Base-by-base conservation (phyloP, 2,113 vertebrate genomes). In the Xiphophorus hellerii region DNA sequence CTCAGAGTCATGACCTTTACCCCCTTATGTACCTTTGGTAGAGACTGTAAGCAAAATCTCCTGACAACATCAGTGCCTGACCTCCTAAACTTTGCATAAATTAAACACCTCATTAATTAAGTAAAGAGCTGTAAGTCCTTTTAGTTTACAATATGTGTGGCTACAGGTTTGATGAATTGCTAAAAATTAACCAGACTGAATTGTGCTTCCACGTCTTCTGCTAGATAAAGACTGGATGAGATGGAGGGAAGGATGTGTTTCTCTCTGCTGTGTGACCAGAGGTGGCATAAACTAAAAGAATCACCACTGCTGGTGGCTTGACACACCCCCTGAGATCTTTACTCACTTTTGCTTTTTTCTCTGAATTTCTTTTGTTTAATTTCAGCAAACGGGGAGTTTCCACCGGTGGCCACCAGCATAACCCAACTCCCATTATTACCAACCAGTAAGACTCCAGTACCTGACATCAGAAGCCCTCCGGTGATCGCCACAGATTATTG, bases 311-410 rank as follows among this genome's bases (percentile, higher is more conserved):
- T 89, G 84, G 82, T 77, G 76, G 81, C 62, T 87, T 44, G 25
- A 54, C 62, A 64, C 70, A 71, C 74, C 73, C 73, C 75, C 78
- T 74, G 69, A 64, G 62, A 61, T 72, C 42, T 37, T 69, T 48
- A 29, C 44, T 70, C 22, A 30, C 37, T 74, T 77, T 51, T 28
- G 10, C 4, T 28, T 77, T 77, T 62, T 44, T 78, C 27, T 74
- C 20, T 78, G 42, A 80, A 44, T 78, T 13, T 77, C 25, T 69
- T 75, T 31, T 85, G 22, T 92, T 87, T 66, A 66, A 64, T 84
- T 90, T 78, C 84, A 95, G 95, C 95, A 27, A 95, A 95, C 61
- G 95, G 94, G 3, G 94, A 95, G 78, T 95, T 90, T 74, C 94
- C 93, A 65, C 95, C 95, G 0, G 88, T 91, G 80, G 79, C 22